Percentiles rank a stretch among this genome's conserved stretches.
phyloP scores from a whole-genome alignment of 2,113 vertebrate species.

The Dipodomys merriami region DNA sequence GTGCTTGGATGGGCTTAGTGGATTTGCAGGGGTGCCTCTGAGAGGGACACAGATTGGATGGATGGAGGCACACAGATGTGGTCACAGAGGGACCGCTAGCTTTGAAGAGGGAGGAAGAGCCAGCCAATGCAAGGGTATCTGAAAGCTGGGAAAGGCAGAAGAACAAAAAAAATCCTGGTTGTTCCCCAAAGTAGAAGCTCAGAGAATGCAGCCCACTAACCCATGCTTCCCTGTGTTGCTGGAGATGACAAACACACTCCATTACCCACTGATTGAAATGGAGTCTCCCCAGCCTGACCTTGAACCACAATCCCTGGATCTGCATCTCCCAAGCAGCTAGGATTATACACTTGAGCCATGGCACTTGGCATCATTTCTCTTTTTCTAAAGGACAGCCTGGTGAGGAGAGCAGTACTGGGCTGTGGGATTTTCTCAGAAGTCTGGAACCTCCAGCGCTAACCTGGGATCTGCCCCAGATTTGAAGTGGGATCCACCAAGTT shows the following conservation, averaged over 20 bases:
- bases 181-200: background rate
- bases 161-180: background rate
- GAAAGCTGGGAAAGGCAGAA: background rate
- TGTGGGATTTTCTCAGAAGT: background rate
- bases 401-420: background rate
- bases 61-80: background rate
- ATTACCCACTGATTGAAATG: too few species aligned
- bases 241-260: too few species aligned
- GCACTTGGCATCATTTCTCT: background rate
- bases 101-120: background rate
- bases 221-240: background rate
- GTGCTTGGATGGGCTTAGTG: background rate
- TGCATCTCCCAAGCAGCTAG: too few species aligned
- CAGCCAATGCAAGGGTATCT: too few species aligned
- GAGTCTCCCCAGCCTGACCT: too few species aligned
- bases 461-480: background rate
- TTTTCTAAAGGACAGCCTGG: background rate
- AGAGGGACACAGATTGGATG: background rate
- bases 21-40: background rate
- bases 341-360: background rate
- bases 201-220: background rate
- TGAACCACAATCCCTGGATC: too few species aligned
- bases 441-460: background rate
- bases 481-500: background rate
- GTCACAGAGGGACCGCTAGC: background rate